A percentile compares a stretch with the other conserved stretches of the same genome.
phyloP scores from a whole-genome alignment of 2,888 invertebrate genomes.

The Odontothrips loti region DNA sequence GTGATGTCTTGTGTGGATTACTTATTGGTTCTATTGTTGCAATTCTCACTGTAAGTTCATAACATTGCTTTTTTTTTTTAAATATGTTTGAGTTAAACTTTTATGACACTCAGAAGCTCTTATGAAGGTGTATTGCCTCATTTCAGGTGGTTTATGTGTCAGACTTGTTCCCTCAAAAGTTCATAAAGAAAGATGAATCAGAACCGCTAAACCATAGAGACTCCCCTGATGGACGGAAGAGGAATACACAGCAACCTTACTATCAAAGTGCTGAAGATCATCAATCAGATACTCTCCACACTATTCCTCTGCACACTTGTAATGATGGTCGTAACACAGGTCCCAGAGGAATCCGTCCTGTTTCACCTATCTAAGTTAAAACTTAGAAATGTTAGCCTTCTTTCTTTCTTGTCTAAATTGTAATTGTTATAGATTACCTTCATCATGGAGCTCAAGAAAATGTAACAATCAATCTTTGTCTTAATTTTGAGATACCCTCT shows the following conservation, averaged over 20 bases:
- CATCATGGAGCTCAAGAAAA: background rate
- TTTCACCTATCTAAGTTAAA: background rate
- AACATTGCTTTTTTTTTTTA: background rate
- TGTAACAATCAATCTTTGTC: background rate
- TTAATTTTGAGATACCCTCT: background rate
- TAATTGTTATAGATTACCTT: background rate
- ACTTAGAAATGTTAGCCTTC: background rate
- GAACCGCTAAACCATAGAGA: background rate
- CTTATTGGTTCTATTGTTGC: conserved; percentile 65
- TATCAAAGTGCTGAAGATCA: conserved; percentile 1
- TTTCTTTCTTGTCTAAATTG: background rate
- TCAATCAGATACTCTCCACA: background rate
- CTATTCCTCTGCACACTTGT: background rate
- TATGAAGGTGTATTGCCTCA: background rate
- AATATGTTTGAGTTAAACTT: background rate
- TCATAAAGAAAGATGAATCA: background rate
- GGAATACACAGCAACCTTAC: background rate
- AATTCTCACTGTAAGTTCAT: conserved; percentile 62
- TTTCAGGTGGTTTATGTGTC: conserved; percentile 13
- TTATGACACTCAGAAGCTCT: background rate
- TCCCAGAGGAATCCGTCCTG: background rate
- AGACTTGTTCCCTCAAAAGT: background rate
- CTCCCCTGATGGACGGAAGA: background rate
- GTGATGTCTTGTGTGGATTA: conserved; percentile 85
- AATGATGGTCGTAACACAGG: background rate